Evolutionary conservation across 2,113 vertebrate genomes (phyloP), one percentile per base, ranked within the genome.

Genomic region (Gallinago jamesoni): DNA sequence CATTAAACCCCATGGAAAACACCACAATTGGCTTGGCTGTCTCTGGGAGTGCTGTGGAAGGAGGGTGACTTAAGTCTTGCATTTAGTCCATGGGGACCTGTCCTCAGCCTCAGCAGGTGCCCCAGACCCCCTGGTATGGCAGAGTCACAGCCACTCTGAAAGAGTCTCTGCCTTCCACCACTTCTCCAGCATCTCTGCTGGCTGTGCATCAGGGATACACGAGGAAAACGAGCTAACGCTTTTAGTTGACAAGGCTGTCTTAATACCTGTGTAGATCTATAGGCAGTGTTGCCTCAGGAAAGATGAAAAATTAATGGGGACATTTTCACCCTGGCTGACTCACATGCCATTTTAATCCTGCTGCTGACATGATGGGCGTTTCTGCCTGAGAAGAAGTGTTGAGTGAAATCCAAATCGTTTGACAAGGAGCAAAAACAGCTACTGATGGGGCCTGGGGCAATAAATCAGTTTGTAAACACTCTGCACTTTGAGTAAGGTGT

Each of bases 271-370:
- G 69, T 86, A 92, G 95, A 97, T 97, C 96, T 87, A 89, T 96
- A 94, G 90, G 94, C 96, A 92, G 73, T 75, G 30, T 91, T 96
- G 97, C 97, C 96, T 60, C 93, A 96, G 96, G 97, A 90, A 90
- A 95, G 80, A 95, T 97, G 80, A 97, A 97, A 97, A 93, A 96
- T 97, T 97, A 96, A 97, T 94, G 93, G 94, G 50, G 70, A 93
- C 86, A 73, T 97, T 97, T 97, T 97, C 91, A 96, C 96, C 96
- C 93, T 75, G 74, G 48, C 77, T 96, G 83, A 77, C 90, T 97
- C 86, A 80, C 86, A 97, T 97, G 96, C 94, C 97, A 86, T 90
- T 97, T 95, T 95, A 97, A 96, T 97, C 83, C 87, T 30, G 35
- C 55, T 96, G 72, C 92, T 59, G 88, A 84, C 88, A 57, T 95